These are phyloP conservation scores for Emmelina monodactyla DNA, from an alignment of 2,888 invertebrate genomes.

Conservation along the genomic window DNA sequence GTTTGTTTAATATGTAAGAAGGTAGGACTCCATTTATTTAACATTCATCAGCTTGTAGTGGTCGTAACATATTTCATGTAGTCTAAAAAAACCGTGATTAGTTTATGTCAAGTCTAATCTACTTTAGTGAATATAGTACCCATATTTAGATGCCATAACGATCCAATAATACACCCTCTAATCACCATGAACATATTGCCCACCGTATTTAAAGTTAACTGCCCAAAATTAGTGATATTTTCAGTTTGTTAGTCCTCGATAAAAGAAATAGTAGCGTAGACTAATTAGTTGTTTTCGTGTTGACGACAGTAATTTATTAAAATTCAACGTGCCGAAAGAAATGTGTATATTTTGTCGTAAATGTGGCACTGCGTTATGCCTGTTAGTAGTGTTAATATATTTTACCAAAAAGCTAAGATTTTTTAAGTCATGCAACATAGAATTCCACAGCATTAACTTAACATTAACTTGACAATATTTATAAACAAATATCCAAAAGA, in stretches of 20 bases:
- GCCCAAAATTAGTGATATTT: not conserved
- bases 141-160: no score
- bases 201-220: not conserved
- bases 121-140: no score
- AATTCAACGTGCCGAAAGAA: conserved; percentile 14
- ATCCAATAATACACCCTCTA: not conserved
- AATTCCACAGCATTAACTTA: no score
- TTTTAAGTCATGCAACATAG: no score
- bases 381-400: not conserved
- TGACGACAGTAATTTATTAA: conserved; percentile 23
- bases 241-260: not conserved
- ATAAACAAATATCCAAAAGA: no score
- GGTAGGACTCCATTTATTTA: not conserved
- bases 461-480: not conserved
- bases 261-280: conserved; percentile 10
- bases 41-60: not conserved
- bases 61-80: not conserved
- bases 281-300: conserved; percentile 24
- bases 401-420: not conserved
- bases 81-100: no score
- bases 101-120: no score
- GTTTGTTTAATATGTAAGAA: no score
- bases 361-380: not conserved
- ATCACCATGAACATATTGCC: not conserved
- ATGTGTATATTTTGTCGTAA: not conserved